These are phyloP conservation scores for Drosophila affinis DNA, from an alignment of 2,888 invertebrate genomes.

Conservation along the genomic window DNA sequence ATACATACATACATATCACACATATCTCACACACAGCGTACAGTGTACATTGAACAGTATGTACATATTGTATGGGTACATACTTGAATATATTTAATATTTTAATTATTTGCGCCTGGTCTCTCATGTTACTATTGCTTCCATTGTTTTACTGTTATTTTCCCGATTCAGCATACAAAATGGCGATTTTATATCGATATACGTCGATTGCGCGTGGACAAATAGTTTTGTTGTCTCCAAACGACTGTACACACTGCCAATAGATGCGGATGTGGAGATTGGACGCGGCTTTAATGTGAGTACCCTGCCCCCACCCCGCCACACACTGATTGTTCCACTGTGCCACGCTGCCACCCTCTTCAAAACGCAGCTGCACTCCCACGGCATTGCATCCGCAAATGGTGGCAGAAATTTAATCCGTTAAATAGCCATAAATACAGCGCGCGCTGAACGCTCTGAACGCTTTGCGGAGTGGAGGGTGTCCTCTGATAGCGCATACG, in stretches of 20 bases:
- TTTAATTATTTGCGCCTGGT: slow-evolving; percentile 70
- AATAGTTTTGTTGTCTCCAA: slow-evolving; percentile 84
- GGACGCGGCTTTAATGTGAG: slow-evolving; percentile 83
- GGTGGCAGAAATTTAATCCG: slow-evolving; percentile 35
- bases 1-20: background rate
- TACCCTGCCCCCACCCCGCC: slow-evolving; percentile 34
- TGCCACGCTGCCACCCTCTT: too few species aligned
- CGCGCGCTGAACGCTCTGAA: slow-evolving; percentile 12
- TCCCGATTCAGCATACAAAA: slow-evolving; percentile 81
- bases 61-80: slow-evolving; percentile 23
- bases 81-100: slow-evolving; percentile 16
- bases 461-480: background rate
- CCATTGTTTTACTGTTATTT: slow-evolving; percentile 37
- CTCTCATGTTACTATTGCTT: slow-evolving; percentile 35
- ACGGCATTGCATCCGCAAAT: slow-evolving; percentile 26
- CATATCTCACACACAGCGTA: background rate
- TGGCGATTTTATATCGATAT: slow-evolving; percentile 84
- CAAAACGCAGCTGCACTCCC: slow-evolving; percentile 6
- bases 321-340: background rate
- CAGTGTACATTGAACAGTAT: too few species aligned
- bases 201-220: slow-evolving; percentile 83
- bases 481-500: slow-evolving; percentile 56
- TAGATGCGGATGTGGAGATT: slow-evolving; percentile 83
- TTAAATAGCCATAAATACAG: slow-evolving; percentile 36
- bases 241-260: slow-evolving; percentile 82